These are phyloP conservation scores for Branchinecta lynchi DNA, from an alignment of 1,140 invertebrate species.

Conservation along the genomic window DNA sequence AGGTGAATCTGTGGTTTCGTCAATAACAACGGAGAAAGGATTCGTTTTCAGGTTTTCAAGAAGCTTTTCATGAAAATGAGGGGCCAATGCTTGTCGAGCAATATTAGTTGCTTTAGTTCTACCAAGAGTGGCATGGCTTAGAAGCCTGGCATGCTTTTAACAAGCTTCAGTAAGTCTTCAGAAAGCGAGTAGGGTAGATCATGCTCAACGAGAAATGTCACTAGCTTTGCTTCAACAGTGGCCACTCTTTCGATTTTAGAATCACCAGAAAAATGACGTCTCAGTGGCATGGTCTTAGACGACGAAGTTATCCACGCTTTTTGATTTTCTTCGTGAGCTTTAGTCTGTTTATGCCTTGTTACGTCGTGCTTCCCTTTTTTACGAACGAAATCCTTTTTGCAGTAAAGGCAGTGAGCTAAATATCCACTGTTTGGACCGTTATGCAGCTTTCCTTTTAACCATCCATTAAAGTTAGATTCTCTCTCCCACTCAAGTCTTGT, in stretches of 20 bases:
- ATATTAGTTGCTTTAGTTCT: constrained; percentile 13
- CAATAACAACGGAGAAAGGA: constrained; percentile 20
- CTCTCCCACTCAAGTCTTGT: no score
- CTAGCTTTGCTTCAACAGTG: constrained; percentile 4
- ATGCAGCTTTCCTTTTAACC: neutral
- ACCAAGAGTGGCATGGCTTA: neutral
- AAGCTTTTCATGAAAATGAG: neutral
- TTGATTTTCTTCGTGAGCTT: constrained; percentile 1
- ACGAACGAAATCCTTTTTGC: no score
- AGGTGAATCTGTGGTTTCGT: constrained; percentile 22
- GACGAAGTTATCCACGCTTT: constrained; percentile 4
- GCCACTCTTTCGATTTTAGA: constrained; percentile 12
- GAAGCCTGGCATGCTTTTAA: neutral
- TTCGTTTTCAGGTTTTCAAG: constrained; percentile 3
- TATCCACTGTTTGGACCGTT: neutral
- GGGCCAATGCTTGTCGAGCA: constrained; percentile 6
- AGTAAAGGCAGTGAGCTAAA: constrained; percentile 6
- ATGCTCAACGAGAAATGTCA: constrained; percentile 14
- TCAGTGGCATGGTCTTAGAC: neutral
- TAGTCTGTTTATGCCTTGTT: constrained; percentile 1
- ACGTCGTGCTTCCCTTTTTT: neutral
- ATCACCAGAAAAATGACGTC: constrained; percentile 4
- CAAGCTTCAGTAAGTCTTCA: constrained; percentile 11
- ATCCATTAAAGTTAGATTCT: no score
- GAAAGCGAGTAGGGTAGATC: constrained; percentile 10